phyloP scores from a whole-genome alignment of 2,797 vertebrate species.

The Myotis pilosus region DNA sequence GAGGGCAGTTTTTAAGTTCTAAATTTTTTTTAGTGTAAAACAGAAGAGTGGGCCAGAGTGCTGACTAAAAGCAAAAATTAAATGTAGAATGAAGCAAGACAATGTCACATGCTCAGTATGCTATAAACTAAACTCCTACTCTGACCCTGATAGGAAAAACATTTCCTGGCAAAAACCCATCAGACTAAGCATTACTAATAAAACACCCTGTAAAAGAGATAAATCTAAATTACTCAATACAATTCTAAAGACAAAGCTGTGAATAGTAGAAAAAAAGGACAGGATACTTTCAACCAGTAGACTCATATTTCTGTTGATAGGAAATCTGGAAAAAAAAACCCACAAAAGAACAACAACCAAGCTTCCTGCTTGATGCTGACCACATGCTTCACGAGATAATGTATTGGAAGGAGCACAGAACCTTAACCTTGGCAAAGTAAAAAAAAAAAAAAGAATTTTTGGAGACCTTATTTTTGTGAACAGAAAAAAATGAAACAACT shows the following conservation, averaged over 20 bases:
- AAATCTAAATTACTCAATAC: constrained; percentile 1
- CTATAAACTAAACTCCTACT: constrained; percentile 68
- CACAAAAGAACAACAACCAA: neutral
- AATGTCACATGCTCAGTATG: neutral
- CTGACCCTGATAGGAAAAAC: constrained; percentile 69
- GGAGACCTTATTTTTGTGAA: neutral
- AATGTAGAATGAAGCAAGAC: neutral
- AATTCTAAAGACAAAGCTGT: constrained; percentile 45
- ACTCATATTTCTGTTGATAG: constrained; percentile 25
- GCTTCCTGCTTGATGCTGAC: constrained; percentile 43
- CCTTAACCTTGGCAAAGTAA: neutral
- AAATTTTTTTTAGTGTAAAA: neutral
- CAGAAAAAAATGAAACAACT: neutral
- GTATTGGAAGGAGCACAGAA: neutral
- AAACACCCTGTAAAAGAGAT: constrained; percentile 20
- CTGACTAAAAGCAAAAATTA: constrained; percentile 46
- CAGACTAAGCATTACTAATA: constrained; percentile 39
- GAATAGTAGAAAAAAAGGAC: constrained; percentile 50
- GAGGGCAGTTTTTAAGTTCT: neutral
- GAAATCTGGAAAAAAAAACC: constrained; percentile 36
- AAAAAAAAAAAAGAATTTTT: neutral
- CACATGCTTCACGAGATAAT: constrained; percentile 30
- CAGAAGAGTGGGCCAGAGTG: neutral
- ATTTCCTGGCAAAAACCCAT: constrained; percentile 69
- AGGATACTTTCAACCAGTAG: constrained; percentile 62